Conservation (phyloP, 2,888 invertebrate genomes). For the Lepidocyrtoides sp. region DNA sequence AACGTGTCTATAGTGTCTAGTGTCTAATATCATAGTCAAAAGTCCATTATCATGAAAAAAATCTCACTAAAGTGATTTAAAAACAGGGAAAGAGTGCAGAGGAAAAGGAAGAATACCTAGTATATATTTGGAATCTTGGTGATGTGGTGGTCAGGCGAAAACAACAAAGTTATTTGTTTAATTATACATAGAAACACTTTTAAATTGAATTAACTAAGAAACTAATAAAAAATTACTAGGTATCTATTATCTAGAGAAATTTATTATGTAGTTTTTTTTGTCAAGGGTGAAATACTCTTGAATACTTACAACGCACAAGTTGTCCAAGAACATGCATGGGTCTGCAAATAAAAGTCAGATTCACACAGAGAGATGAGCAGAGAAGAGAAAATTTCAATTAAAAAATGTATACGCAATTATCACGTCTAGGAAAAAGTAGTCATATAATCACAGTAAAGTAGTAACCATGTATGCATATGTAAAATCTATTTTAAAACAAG, state of each 20-base stretch:
- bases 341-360: conserved; percentile 87
- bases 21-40: background rate
- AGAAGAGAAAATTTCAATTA: conserved; percentile 12
- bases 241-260: conserved; percentile 40
- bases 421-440: background rate
- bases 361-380: conserved; percentile 41
- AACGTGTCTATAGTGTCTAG: too few relatives aligned
- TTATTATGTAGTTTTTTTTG: conserved; percentile 12
- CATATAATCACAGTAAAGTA: conserved; percentile 13
- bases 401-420: conserved; percentile 7
- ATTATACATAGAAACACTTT: background rate
- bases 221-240: too few relatives aligned
- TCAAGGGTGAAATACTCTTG: conserved; percentile 29
- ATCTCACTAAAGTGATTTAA: background rate
- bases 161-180: background rate
- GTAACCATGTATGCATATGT: background rate
- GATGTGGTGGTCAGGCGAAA: background rate
- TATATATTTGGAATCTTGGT: background rate
- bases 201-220: background rate
- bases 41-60: conserved; percentile 25
- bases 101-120: background rate
- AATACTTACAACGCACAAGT: conserved; percentile 96
- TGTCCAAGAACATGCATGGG: conserved; percentile 96
- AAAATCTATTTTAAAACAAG: background rate
- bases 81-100: background rate